Evolutionary conservation across 2,888 invertebrate genomes (phyloP).

Genomic region (Linhomoeus sp.): DNA sequence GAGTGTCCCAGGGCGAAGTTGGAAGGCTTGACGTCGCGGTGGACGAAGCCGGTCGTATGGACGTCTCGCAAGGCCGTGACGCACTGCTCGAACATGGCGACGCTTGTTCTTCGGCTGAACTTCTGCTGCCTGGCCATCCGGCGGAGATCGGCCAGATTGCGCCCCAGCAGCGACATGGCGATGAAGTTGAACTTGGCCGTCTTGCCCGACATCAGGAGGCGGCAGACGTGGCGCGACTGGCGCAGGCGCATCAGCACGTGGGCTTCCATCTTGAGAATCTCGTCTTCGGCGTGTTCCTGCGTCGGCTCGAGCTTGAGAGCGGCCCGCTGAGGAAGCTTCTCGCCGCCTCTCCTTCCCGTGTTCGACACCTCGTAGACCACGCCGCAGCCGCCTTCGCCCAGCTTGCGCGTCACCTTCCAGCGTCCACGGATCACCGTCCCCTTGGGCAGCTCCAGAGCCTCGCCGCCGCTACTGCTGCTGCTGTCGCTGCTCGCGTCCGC

Average conservation of each 20-base stretch:
- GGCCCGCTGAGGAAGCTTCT: conserved; percentile 3
- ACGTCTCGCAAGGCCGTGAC: background rate
- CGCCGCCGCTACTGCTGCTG: too few relatives aligned
- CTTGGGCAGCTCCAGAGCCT: background rate
- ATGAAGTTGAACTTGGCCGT: conserved; percentile 11
- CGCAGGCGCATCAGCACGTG: background rate
- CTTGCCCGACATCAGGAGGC: background rate
- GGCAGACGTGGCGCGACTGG: background rate
- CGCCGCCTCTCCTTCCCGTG: background rate
- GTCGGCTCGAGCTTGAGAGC: conserved; percentile 18
- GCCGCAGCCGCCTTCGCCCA: conserved; percentile 2
- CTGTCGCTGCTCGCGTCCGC: too few relatives aligned
- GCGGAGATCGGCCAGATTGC: conserved; percentile 15
- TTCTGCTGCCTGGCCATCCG: conserved; percentile 12
- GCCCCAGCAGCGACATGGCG: conserved; percentile 18
- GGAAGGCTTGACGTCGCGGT: conserved; percentile 1
- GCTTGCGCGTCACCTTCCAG: background rate
- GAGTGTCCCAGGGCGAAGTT: background rate
- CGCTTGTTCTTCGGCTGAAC: conserved; percentile 8
- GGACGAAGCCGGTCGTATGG: background rate
- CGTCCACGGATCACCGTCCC: background rate
- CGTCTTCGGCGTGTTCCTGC: conserved; percentile 13
- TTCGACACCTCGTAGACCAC: background rate
- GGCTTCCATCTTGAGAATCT: conserved; percentile 20
- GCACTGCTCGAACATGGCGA: background rate